These are phyloP conservation scores for Leuctra nigra DNA, from an alignment of 2,888 invertebrate genomes.

Conservation along the genomic window DNA sequence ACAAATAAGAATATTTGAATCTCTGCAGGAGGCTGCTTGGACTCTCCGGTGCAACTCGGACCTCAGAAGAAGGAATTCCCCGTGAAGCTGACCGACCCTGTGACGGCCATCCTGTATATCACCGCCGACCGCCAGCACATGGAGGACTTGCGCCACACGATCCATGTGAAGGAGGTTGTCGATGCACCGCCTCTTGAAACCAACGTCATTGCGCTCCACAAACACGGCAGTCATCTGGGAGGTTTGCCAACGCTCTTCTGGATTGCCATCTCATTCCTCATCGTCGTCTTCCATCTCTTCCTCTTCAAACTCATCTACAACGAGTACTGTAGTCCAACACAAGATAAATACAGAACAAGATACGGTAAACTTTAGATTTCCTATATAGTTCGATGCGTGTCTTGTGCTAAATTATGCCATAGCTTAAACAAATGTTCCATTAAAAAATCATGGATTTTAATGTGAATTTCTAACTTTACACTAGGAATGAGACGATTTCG, in stretches of 20 bases:
- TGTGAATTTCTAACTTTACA: too few species aligned
- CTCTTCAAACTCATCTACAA: conserved; percentile 86
- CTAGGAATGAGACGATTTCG: too few species aligned
- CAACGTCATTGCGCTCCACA: conserved; percentile 83
- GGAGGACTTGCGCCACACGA: conserved; percentile 82
- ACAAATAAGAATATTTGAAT: too few species aligned
- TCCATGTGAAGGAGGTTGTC: conserved; percentile 67
- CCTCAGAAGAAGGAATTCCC: conserved; percentile 67
- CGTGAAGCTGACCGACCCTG: conserved; percentile 82
- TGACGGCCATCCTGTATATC: conserved; percentile 85
- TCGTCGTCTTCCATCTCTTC: conserved; percentile 88
- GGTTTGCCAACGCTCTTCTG: conserved; percentile 88
- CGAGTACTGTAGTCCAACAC: conserved; percentile 69
- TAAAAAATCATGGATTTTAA: too few species aligned
- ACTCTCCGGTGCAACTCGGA: conserved; percentile 66
- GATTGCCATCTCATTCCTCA: conserved; percentile 81
- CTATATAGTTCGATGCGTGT: not conserved
- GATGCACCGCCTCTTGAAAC: conserved; percentile 83
- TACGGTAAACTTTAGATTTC: conserved; percentile 58
- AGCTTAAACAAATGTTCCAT: too few species aligned
- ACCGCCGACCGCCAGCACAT: conserved; percentile 85
- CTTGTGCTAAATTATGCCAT: too few species aligned
- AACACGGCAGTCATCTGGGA: conserved; percentile 83
- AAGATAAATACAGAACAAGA: conserved; percentile 59
- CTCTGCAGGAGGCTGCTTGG: conserved; percentile 74